Percentiles rank a stretch among this genome's conserved stretches.
phyloP scores from a whole-genome alignment of 2,888 invertebrate species.

The Neoscelio sp. region DNA sequence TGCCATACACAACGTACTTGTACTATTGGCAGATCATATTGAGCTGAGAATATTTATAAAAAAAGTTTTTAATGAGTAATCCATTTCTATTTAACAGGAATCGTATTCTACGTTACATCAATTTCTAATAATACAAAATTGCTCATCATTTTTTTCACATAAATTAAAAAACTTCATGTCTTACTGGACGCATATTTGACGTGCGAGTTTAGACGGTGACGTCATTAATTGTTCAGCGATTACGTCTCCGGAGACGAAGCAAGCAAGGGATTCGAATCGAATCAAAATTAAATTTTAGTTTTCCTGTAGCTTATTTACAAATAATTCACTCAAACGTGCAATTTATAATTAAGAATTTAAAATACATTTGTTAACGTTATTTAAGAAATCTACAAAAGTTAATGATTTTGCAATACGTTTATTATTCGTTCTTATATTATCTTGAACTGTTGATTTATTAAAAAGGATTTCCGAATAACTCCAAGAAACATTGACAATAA shows the following conservation, averaged over 20 bases:
- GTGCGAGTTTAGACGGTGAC: conserved; percentile 78
- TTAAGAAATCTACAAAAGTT: too few relatives aligned
- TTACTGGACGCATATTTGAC: conserved; percentile 67
- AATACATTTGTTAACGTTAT: neutral
- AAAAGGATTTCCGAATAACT: too few relatives aligned
- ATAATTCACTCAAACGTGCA: neutral
- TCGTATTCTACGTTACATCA: neutral
- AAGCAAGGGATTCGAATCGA: conserved; percentile 16
- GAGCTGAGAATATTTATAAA: too few relatives aligned
- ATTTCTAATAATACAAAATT: conserved; percentile 36
- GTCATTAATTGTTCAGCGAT: conserved; percentile 76
- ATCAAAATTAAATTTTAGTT: conserved; percentile 6
- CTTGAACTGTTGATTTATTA: too few relatives aligned
- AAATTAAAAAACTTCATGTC: conserved; percentile 66
- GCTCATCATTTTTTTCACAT: conserved; percentile 25
- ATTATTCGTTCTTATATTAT: too few relatives aligned
- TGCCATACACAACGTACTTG: too few relatives aligned
- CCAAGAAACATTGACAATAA: too few relatives aligned
- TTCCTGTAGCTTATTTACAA: neutral
- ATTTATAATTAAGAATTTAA: too few relatives aligned
- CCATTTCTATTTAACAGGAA: neutral
- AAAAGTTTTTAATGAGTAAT: too few relatives aligned
- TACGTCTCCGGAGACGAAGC: conserved; percentile 71
- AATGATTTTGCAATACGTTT: too few relatives aligned
- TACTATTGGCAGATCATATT: too few relatives aligned